Evolutionary conservation across 2,113 vertebrate species (phyloP), one percentile per base, ranked within the genome.

Genomic region (Cavia aperea): DNA sequence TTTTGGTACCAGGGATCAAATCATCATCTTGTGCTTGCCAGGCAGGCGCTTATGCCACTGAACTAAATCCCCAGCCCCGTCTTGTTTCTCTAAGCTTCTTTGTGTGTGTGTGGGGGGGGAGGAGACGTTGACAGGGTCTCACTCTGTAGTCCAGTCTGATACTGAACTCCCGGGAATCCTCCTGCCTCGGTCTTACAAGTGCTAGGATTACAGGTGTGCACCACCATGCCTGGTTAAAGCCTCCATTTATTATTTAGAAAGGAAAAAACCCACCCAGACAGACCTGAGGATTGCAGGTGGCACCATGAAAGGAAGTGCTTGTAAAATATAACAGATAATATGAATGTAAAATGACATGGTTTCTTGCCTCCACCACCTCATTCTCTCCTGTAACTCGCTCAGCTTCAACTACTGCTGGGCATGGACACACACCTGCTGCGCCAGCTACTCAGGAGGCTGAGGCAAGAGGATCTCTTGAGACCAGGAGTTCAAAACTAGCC

Each of bases 311-410:
- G 65, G 72, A 33, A 33, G n/a, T 2, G 0, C 51, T 73, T 85
- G 65, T 58, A 23, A 43, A 56, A 78, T 13, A 36, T 58, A 6
- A 46, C 29, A n/a, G 0, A 12, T 65, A 14, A 2, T 0, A 2
- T 11, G 63, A 79, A 4, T 1, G 0, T 62, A 24, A 77, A 78
- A 39, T 2, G 29, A 66, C 33, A 60, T 2, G 4, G 1, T 12
- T 19, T 3, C 60, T 24, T 36, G 24, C 4, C 2, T 29, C 73
- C 13, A 16, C n/a, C 56, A 14, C 23, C 13, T 26, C 2, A 1
- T n/a, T 51, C 60, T 62, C 26, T 75, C 58, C 85, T 7, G 43
- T 70, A 89, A n/a, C 51, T 46, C 31, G n/a, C 7, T 24, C 16
- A 49, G 3, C 43, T 63, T 65, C 63, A 46, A 39, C 36, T 33